Percentiles rank a stretch among this genome's conserved stretches.
Evolutionary conservation across 2,797 vertebrate species (phyloP).

Genomic region (Prionace glauca): DNA sequence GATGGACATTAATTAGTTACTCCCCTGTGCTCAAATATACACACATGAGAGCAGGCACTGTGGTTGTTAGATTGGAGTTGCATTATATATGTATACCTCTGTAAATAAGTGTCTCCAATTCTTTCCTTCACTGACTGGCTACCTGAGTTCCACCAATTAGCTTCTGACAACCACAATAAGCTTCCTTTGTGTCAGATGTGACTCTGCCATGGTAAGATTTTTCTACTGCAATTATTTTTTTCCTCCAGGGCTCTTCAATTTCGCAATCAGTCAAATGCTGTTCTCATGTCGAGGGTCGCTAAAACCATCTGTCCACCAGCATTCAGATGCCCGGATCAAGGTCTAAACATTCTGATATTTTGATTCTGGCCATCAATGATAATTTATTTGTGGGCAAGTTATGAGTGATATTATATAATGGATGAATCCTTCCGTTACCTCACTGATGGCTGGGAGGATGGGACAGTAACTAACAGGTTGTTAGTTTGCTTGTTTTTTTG

Average conservation of each 20-base stretch:
- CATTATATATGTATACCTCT: background rate
- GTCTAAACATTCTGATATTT: background rate
- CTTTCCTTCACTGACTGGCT: background rate
- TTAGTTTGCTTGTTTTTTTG: background rate
- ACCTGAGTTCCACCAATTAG: background rate
- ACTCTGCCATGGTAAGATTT: background rate
- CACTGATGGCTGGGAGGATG: background rate
- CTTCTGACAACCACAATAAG: background rate
- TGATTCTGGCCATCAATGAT: background rate
- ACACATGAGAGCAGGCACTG: background rate
- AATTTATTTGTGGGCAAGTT: background rate
- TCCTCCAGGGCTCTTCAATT: background rate
- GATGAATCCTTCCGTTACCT: background rate
- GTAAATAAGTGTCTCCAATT: background rate
- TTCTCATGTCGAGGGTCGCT: background rate
- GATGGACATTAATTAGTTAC: background rate
- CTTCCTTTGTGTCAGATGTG: background rate
- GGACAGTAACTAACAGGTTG: background rate
- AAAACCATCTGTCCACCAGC: background rate
- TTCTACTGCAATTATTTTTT: background rate
- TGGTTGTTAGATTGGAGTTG: background rate
- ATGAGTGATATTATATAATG: background rate
- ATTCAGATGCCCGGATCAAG: background rate
- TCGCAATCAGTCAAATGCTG: background rate
- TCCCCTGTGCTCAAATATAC: no score